Evolutionary conservation across 2,113 vertebrate genomes (phyloP), one percentile per base, ranked within the genome.

Genomic region (Calonectris borealis): DNA sequence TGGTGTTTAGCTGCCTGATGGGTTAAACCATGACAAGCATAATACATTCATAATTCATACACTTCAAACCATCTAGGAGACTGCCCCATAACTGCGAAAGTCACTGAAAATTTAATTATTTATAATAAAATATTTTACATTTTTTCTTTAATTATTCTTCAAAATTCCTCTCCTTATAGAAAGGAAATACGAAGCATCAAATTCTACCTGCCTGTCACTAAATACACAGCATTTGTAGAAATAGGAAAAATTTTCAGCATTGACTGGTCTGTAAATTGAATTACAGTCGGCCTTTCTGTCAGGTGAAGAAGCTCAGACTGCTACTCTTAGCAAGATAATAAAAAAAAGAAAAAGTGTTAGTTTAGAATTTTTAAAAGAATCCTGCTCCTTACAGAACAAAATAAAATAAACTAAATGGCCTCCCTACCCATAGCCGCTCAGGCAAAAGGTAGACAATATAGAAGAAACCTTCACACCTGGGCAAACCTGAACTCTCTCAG

Each of bases 261-360:
- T 73, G 58, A 66, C n/a, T n/a, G 17, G 20, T 58, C 60, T 83
- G 27, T 58, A 78, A 66, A 71, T 16, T 58, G 25, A 88, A 69
- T 70, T 88, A 66, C 26, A 57, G 11, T 73, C 1, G 3, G 54
- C 10, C 8, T 31, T 24, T 82, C 48, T 49, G 36, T 34, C 75
- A 90, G 61, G 32, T 72, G 44, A 70, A 88, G 65, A 79, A 87
- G 32, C 19, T 83, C 60, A 89, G 42, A 51, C 7, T 55, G 29
- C 60, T 83, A 58, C 10, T 86, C 16, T 78, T 29, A 68, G 54
- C 15, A 78, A 60, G 62, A 52, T 11, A 46, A 24, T 36, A 2
- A 10, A 13, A 14, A 34, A n/a, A 6, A 4, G 26, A 57, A 66
- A 49, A 61, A 3, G 5, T 6, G 1, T 18, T 54, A 2, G 7